Percentiles rank a stretch among this genome's conserved stretches.
These are phyloP conservation scores for Zeugodacus cucurbitae DNA, from an alignment of 1,140 invertebrate species.

Conservation along the genomic window DNA sequence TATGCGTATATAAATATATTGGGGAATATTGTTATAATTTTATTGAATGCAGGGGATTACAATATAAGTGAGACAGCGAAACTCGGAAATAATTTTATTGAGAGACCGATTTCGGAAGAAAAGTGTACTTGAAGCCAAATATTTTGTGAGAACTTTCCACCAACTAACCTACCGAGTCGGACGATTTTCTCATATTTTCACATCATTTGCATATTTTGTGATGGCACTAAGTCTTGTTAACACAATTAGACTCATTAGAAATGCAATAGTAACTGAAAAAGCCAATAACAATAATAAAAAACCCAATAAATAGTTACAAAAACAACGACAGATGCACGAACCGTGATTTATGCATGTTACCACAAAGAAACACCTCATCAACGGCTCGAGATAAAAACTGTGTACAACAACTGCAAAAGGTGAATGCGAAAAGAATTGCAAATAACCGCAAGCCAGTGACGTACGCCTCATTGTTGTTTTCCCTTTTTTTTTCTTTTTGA, in stretches of 20 bases:
- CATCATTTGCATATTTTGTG: not conserved
- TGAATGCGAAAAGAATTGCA: not conserved
- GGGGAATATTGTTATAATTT: too few relatives aligned
- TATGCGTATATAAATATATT: too few relatives aligned
- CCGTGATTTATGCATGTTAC: slow-evolving; percentile 20
- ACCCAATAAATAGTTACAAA: not conserved
- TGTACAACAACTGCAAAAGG: not conserved
- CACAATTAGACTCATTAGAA: not conserved
- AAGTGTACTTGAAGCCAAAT: too few relatives aligned
- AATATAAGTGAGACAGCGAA: too few relatives aligned
- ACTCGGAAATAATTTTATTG: too few relatives aligned
- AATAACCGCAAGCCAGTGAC: not conserved
- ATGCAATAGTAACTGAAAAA: not conserved
- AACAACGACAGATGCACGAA: not conserved
- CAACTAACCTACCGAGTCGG: not conserved
- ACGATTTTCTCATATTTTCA: not conserved
- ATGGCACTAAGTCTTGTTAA: not conserved
- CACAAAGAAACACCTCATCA: slow-evolving; percentile 29
- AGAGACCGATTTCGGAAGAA: too few relatives aligned
- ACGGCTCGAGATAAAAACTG: not conserved
- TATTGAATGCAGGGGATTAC: too few relatives aligned
- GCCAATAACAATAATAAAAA: not conserved
- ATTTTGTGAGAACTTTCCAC: too few relatives aligned
- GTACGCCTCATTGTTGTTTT: not conserved
- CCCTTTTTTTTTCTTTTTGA: not conserved